Percentiles rank a stretch among this genome's conserved stretches.
These are phyloP conservation scores for Cettia cetti DNA, from an alignment of 2,113 vertebrate genomes.

Conservation along the genomic window DNA sequence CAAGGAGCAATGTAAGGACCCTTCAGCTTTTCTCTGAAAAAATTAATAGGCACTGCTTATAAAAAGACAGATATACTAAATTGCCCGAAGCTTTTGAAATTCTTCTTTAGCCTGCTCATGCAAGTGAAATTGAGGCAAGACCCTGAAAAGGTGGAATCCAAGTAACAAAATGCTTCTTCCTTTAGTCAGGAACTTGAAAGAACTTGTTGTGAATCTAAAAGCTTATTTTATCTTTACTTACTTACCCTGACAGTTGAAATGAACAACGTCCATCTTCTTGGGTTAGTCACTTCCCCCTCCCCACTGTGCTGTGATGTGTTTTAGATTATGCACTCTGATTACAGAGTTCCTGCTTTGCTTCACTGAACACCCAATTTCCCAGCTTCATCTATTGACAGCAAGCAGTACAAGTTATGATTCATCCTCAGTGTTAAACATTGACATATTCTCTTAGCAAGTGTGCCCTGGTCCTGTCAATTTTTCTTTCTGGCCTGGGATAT, in stretches of 20 bases:
- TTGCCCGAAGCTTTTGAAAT: background rate
- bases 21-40: background rate
- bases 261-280: background rate
- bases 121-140: background rate
- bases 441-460: background rate
- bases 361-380: background rate
- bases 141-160: background rate
- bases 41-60: background rate
- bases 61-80: background rate
- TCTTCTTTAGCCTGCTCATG: background rate
- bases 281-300: background rate
- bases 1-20: background rate
- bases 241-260: conserved; percentile 3
- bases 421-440: background rate
- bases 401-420: background rate
- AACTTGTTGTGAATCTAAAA: background rate
- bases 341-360: background rate
- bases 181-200: background rate
- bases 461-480: background rate
- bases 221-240: background rate
- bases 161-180: background rate
- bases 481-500: background rate
- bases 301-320: background rate
- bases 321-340: background rate
- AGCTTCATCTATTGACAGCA: background rate